Conservation (phyloP, 1,140 invertebrate species). For the Stratiolaelaps scimitus region DNA sequence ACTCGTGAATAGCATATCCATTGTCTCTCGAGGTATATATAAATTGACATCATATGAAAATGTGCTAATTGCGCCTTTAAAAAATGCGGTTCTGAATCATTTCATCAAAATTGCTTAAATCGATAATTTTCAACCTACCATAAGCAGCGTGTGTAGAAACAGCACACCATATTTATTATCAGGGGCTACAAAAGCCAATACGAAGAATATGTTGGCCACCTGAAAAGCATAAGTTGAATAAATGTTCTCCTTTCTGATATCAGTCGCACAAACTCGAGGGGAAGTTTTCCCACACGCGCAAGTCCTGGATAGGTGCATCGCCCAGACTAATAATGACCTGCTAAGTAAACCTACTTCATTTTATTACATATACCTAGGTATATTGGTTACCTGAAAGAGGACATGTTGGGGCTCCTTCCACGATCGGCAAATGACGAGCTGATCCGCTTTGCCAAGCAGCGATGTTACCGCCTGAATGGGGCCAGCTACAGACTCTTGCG, state of each 20-base stretch:
- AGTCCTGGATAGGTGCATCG: too few species aligned
- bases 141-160: constrained; percentile 63
- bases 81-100: too few species aligned
- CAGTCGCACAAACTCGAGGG: too few species aligned
- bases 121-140: constrained; percentile 52
- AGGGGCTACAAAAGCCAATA: constrained; percentile 60
- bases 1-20: too few species aligned
- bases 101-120: too few species aligned
- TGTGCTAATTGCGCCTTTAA: too few species aligned
- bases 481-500: not conserved
- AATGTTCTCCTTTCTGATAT: not conserved
- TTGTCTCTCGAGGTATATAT: too few species aligned
- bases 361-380: too few species aligned
- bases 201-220: constrained; percentile 60
- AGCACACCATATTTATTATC: constrained; percentile 61
- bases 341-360: too few species aligned
- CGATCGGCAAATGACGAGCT: constrained; percentile 28
- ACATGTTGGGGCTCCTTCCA: constrained; percentile 57
- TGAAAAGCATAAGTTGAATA: constrained; percentile 39
- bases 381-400: constrained; percentile 44
- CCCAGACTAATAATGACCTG: too few species aligned
- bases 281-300: too few species aligned
- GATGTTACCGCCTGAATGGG: not conserved
- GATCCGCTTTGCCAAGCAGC: constrained; percentile 19
- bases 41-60: too few species aligned